Conservation (phyloP, 2,888 invertebrate genomes). For the Neoaliturus tenellus region DNA sequence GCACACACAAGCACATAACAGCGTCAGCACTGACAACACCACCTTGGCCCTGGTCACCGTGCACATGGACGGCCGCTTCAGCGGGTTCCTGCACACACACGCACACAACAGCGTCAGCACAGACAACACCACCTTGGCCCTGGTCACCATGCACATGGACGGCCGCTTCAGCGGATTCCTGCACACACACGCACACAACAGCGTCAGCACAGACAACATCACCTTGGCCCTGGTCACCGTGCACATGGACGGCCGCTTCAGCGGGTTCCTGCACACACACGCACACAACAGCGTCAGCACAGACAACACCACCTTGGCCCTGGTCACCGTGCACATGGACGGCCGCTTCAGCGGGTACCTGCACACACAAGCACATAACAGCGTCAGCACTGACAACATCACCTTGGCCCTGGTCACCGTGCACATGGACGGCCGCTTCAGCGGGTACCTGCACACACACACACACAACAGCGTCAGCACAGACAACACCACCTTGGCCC, state of each 20-base stretch:
- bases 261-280: conserved; percentile 86
- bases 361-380: conserved; percentile 76
- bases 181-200: conserved; percentile 76
- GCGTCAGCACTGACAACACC: conserved; percentile 75
- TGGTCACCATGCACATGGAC: conserved; percentile 82
- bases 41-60: conserved; percentile 83
- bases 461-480: conserved; percentile 78
- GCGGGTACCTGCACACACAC: conserved; percentile 75
- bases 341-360: conserved; percentile 83
- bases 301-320: conserved; percentile 80
- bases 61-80: conserved; percentile 80
- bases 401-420: conserved; percentile 83
- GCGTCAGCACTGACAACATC: conserved; percentile 75
- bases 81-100: conserved; percentile 74
- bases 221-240: conserved; percentile 83
- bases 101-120: conserved; percentile 82
- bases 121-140: conserved; percentile 80
- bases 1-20: conserved; percentile 76
- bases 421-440: conserved; percentile 82
- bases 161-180: conserved; percentile 79
- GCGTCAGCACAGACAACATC: conserved; percentile 75
- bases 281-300: conserved; percentile 77
- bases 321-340: conserved; percentile 82
- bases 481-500: conserved; percentile 80
- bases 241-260: conserved; percentile 82